Evolutionary conservation across 2,888 invertebrate species (phyloP).

Genomic region (Lithophane leautieri): DNA sequence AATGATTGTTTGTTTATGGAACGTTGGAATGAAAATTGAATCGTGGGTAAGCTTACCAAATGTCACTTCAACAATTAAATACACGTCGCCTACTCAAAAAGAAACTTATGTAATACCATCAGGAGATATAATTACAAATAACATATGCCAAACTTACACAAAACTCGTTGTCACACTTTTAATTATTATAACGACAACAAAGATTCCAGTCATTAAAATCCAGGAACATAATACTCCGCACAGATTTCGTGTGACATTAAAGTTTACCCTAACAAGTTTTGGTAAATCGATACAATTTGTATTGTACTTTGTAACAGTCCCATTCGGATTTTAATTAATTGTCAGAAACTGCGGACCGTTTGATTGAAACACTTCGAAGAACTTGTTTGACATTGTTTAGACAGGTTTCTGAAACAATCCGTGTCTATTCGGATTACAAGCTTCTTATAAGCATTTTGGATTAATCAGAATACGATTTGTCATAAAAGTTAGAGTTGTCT

Average conservation of each 20-base stretch:
- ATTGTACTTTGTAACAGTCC: slow-evolving; percentile 77
- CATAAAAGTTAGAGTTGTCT: slow-evolving; percentile 56
- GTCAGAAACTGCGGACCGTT: slow-evolving; percentile 79
- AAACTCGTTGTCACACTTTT: slow-evolving; percentile 28
- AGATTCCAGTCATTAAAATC: slow-evolving; percentile 47
- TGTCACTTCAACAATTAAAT: not conserved
- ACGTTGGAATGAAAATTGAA: too few species aligned
- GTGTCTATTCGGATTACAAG: slow-evolving; percentile 73
- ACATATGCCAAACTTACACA: slow-evolving; percentile 40
- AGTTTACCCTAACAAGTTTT: slow-evolving; percentile 66
- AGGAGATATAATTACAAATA: slow-evolving; percentile 29
- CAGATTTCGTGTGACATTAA: slow-evolving; percentile 63
- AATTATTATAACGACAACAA: slow-evolving; percentile 46
- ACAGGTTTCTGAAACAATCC: slow-evolving; percentile 76
- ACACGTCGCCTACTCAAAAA: not conserved
- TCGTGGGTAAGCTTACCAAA: too few species aligned
- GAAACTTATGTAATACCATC: slow-evolving; percentile 9
- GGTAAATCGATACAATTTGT: slow-evolving; percentile 77
- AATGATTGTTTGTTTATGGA: too few species aligned
- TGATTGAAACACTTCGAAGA: slow-evolving; percentile 82
- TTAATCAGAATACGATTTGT: slow-evolving; percentile 69
- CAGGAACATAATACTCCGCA: slow-evolving; percentile 52
- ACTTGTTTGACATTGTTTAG: slow-evolving; percentile 85
- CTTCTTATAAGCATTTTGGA: slow-evolving; percentile 70
- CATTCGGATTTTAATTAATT: slow-evolving; percentile 85